Base-by-base conservation (phyloP, 1,140 invertebrate species). In the Calliopsis andreniformis region DNA sequence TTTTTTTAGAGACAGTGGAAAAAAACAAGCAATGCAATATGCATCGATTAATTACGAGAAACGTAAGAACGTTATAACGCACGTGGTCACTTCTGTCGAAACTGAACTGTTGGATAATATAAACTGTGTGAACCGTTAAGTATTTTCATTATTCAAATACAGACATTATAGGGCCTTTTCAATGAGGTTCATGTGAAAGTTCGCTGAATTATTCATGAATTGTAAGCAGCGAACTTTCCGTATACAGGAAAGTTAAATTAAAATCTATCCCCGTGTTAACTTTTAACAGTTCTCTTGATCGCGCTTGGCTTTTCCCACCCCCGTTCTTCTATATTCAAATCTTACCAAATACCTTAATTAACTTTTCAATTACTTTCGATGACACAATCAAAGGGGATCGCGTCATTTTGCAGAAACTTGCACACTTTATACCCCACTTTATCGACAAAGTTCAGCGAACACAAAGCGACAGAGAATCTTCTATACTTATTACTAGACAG, bases 141-240 rank as follows among this genome's bases (percentile, higher is more conserved):
- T 59, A 69, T 61, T 69, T 76, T 59, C 45, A 69, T 76, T 69
- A 76, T 76, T 76, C 66, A 76, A 59, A 68, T 76, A 55, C 14
- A 14, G 25, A 55, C 18, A 59, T 69, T 76, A 69, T 23, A 32
- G 30, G 16, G 42, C 47, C 35, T 45, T 72, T 62, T 20, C 20
- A 42, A 10, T 10, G 30, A 14, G 73, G 76, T 72, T 72, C 69
- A 72, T 6, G 49, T 30, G 70, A 49, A 71, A 47, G 8, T 80
- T 76, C 42, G 55, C 39, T 82, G 45, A 78, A 82, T 82, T 82
- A 82, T 82, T 78, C 67, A 82, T 68, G 47, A 67, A 20, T 23
- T 49, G 63, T 45, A 51, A 55, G 59, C 59, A 56, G 59, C 72
- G 32, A 71, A 68, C 45, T 82, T 82, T 72, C 12, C 10, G 55